phyloP scores from a whole-genome alignment of 2,113 vertebrate species.

The Sus scrofa region T2T-Sscrofa CM000817.6:14639501-14640000 shows the following conservation, averaged over 20 bases:
- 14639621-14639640: constrained; percentile 82
- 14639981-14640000: neutral
- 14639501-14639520: constrained; percentile 83
- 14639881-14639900: neutral
- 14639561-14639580: constrained; percentile 89
- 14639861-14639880: neutral
- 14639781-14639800: too few relatives aligned
- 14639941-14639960: neutral
- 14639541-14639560: constrained; percentile 89
- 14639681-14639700: neutral
- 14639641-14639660: constrained; percentile 66
- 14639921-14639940: neutral
- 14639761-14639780: neutral
- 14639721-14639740: rapidly evolving
- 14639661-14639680: neutral
- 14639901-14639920: neutral
- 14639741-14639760: too few relatives aligned
- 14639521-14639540: constrained; percentile 92
- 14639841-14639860: neutral
- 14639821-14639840: neutral
- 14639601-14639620: constrained; percentile 88
- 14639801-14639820: rapidly evolving
- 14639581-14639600: constrained; percentile 90
- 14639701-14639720: neutral
- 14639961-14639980: rapidly evolving